Base-by-base conservation (phyloP, 2,797 vertebrate species). In the Hapalemur alaotrensis region DNA sequence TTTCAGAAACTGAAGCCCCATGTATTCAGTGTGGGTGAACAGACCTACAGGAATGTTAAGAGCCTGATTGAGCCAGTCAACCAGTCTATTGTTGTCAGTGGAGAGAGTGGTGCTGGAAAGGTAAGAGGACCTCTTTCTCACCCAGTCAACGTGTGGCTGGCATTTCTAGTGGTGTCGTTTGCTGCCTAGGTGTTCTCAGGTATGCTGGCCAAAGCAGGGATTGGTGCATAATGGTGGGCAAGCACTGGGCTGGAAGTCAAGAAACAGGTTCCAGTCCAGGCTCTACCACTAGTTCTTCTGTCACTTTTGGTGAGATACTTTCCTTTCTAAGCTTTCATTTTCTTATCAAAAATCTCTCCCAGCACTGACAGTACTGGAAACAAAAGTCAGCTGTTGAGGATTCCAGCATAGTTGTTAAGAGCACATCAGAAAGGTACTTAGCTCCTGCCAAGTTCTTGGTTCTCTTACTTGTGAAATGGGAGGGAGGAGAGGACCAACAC, bases 41-140 rank as follows among this genome's bases (percentile, higher is more conserved):
- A 99, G 97, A 99, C 99, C 61, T 99, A 99, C 98, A 99, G 99
- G 96, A 99, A 99, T 0, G 98, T 99, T 83, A 98, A 98, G 97
- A 99, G 99, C 87, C 99, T 99, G 97, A 98, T 99, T 79, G 99
- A 99, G 43, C 99, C 99, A 0, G 96, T 99, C 52, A 99, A 99
- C 98, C 99, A 99, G 95, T 99, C 99, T 7, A 98, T 99, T 97
- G 99, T 99, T 97, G 99, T 99, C 97, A 99, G 99, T 43, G 99
- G 99, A 69, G 99, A 99, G 98, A 99, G 99, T 17, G 99, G 99
- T 88, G 99, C 99, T 93, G 99, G 99, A 96, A 99, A 99, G 99
- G 99, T 99, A 97, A n/a, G 90, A 57, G n/a, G 6, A 75, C 88
- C 28, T 67, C 17, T 41, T 81, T 84, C 70, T 32, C 11, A n/a